These are phyloP conservation scores for Helogale parvula DNA, from an alignment of 2,113 vertebrate species.

Conservation along the genomic window DNA sequence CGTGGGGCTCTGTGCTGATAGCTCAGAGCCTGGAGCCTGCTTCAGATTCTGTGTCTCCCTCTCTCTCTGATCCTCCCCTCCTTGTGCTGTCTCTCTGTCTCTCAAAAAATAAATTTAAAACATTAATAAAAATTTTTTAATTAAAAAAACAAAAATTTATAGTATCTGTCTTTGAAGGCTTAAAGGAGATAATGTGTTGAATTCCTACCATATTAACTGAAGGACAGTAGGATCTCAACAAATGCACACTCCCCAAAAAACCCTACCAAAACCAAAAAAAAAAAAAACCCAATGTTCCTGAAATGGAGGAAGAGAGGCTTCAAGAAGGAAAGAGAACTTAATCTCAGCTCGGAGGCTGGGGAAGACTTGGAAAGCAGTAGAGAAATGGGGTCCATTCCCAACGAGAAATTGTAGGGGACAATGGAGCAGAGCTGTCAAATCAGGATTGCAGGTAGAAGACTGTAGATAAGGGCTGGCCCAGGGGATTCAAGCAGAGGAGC, in stretches of 20 bases:
- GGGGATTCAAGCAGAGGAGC: neutral
- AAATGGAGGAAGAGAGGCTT: neutral
- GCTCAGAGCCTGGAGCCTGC: too few species aligned
- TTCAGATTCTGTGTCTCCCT: too few species aligned
- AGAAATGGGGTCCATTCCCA: neutral
- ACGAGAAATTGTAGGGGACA: neutral
- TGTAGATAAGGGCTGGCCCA: neutral
- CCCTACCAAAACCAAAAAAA: neutral
- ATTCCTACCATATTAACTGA: neutral
- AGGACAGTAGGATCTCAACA: neutral
- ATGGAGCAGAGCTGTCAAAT: too few species aligned
- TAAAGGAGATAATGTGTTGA: neutral
- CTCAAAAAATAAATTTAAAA: too few species aligned
- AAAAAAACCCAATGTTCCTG: neutral
- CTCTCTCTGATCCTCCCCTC: too few species aligned
- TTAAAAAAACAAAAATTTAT: neutral
- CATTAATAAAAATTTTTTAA: too few species aligned
- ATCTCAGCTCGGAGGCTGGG: neutral
- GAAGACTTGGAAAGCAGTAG: neutral
- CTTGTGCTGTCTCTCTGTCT: too few species aligned
- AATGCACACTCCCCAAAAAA: neutral
- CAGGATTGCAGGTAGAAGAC: neutral
- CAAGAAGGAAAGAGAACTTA: neutral
- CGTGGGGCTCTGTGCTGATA: too few species aligned
- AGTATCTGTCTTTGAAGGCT: neutral